These are phyloP conservation scores for Sinhomidia bicolor DNA, from an alignment of 2,888 invertebrate species.

Conservation along the genomic window DNA sequence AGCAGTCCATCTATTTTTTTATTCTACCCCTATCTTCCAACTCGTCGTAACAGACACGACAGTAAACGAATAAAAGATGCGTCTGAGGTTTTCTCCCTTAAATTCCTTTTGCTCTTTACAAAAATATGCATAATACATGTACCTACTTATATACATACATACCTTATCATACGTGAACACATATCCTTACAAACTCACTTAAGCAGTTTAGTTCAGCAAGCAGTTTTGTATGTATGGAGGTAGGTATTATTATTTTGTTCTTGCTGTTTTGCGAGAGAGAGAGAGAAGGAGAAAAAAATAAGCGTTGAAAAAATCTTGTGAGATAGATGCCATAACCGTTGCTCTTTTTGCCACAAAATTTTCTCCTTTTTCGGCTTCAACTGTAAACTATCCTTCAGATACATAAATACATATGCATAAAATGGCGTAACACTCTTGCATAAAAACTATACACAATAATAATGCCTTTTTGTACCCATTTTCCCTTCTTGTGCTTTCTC, in stretches of 20 bases:
- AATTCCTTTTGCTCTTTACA: constrained; percentile 33
- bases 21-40: not conserved
- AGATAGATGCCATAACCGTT: constrained; percentile 63
- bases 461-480: constrained; percentile 68
- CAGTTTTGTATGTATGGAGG: too few relatives aligned
- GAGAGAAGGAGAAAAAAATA: too few relatives aligned
- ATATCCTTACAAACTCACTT: not conserved
- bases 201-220: too few relatives aligned
- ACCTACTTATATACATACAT: constrained; percentile 20
- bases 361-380: constrained; percentile 50
- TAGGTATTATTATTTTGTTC: not conserved
- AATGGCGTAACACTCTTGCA: constrained; percentile 22
- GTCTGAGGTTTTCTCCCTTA: constrained; percentile 58
- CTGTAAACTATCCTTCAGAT: not conserved
- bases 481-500: constrained; percentile 20
- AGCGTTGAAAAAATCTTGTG: constrained; percentile 25
- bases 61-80: constrained; percentile 40
- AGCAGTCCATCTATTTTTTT: too few relatives aligned
- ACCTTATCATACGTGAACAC: constrained; percentile 23
- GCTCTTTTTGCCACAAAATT: constrained; percentile 71
- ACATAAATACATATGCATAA: constrained; percentile 8
- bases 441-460: constrained; percentile 48
- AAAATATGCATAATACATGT: constrained; percentile 48
- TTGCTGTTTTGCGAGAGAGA: not conserved
- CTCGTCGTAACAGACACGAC: not conserved